These are phyloP conservation scores for Polypterus senegalus DNA, from an alignment of 2,113 vertebrate species.

Conservation along the genomic window DNA sequence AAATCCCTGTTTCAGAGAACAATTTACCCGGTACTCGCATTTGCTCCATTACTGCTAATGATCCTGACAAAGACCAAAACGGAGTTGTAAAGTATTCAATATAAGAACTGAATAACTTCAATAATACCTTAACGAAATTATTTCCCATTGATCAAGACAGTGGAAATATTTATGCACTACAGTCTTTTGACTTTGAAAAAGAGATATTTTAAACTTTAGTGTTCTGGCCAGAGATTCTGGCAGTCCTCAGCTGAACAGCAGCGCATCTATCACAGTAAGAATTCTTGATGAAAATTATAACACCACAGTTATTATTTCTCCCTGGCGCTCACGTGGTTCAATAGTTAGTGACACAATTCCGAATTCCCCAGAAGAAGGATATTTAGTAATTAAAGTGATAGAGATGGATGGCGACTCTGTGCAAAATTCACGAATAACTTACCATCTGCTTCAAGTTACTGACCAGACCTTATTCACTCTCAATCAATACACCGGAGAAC, in stretches of 20 bases:
- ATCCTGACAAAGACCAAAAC: slow-evolving; percentile 55
- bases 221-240: slow-evolving; percentile 55
- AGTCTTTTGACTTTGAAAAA: slow-evolving; percentile 66
- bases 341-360: slow-evolving; percentile 53
- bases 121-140: slow-evolving; percentile 61
- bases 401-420: slow-evolving; percentile 53
- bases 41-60: slow-evolving; percentile 45
- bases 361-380: slow-evolving; percentile 46
- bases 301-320: slow-evolving; percentile 47
- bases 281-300: slow-evolving; percentile 68
- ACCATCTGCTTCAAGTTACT: slow-evolving; percentile 53
- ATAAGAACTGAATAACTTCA: slow-evolving; percentile 48
- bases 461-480: slow-evolving; percentile 61
- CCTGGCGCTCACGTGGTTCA: slow-evolving; percentile 48
- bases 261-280: slow-evolving; percentile 50
- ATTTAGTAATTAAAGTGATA: slow-evolving; percentile 48
- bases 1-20: slow-evolving; percentile 52
- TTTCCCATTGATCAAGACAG: slow-evolving; percentile 49
- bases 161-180: slow-evolving; percentile 60
- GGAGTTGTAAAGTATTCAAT: slow-evolving; percentile 66
- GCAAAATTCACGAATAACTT: slow-evolving; percentile 55
- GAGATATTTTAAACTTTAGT: slow-evolving; percentile 55
- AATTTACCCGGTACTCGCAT: slow-evolving; percentile 57
- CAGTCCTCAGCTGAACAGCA: slow-evolving; percentile 53
- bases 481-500: slow-evolving; percentile 50